phyloP scores from a whole-genome alignment of 2,888 invertebrate genomes.

The Microplitis deprimator region DNA sequence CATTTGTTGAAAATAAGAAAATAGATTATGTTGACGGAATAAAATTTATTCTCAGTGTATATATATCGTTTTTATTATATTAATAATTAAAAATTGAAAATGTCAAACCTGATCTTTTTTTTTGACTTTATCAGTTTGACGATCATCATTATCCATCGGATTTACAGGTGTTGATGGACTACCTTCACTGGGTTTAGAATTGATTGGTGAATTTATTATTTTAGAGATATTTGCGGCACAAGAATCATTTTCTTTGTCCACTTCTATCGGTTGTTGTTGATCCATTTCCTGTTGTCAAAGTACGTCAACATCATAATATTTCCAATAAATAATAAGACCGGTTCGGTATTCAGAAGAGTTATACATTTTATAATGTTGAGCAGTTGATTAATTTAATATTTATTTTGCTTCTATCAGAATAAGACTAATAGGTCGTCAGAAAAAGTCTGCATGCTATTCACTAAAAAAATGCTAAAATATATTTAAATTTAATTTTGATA shows the following conservation, averaged over 20 bases:
- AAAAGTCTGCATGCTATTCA: not conserved
- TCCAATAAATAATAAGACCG: not conserved
- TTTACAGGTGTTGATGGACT: not conserved
- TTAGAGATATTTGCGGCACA: not conserved
- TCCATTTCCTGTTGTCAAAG: not conserved
- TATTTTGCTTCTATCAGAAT: not conserved
- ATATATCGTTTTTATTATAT: not conserved
- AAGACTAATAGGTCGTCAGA: not conserved
- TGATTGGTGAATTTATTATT: not conserved
- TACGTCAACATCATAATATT: not conserved
- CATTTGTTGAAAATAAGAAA: too few relatives aligned
- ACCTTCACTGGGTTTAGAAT: not conserved
- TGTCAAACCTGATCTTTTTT: not conserved
- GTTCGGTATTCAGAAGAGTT: not conserved
- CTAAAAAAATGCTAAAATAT: not conserved
- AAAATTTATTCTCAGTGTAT: too few relatives aligned
- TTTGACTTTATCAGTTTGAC: not conserved
- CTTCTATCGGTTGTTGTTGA: not conserved
- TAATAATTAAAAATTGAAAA: not conserved
- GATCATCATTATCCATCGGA: not conserved
- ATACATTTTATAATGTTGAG: not conserved
- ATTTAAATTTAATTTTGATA: not conserved
- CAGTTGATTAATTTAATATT: not conserved
- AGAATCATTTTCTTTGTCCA: not conserved
- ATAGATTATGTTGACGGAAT: too few relatives aligned